Evolutionary conservation across 2,888 invertebrate genomes (phyloP).

Genomic region (Chalcosyrphus nemorum): DNA sequence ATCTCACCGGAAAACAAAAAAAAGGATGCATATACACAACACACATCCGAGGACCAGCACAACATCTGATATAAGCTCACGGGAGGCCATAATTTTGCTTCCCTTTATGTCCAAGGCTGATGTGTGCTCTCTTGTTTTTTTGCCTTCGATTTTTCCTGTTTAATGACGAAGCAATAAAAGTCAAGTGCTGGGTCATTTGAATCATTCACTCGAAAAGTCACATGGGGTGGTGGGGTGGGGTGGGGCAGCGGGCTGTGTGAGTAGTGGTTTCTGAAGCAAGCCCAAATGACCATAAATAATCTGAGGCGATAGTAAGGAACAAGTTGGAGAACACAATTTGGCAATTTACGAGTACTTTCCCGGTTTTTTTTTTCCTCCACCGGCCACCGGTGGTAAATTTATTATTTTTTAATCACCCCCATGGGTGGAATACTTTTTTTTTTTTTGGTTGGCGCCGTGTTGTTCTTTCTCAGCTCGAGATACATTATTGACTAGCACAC

Average conservation of each 20-base stretch:
- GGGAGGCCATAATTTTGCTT: constrained; percentile 56
- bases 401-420: constrained; percentile 82
- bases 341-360: constrained; percentile 68
- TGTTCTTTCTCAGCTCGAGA: constrained; percentile 30
- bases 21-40: constrained; percentile 36
- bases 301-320: constrained; percentile 63
- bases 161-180: constrained; percentile 71
- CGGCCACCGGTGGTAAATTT: constrained; percentile 76
- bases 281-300: constrained; percentile 69
- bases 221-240: constrained; percentile 29
- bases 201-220: constrained; percentile 71
- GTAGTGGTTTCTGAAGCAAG: constrained; percentile 59
- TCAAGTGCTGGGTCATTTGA: constrained; percentile 71
- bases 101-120: constrained; percentile 4
- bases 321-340: constrained; percentile 70
- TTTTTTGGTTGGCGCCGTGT: constrained; percentile 27
- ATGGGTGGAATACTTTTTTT: constrained; percentile 74
- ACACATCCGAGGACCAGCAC: no score
- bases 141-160: constrained; percentile 55
- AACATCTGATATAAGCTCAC: constrained; percentile 53
- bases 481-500: constrained; percentile 53
- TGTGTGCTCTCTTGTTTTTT: background rate
- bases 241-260: background rate
- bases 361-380: constrained; percentile 5
- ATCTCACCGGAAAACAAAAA: background rate